Conservation (phyloP, 2,797 vertebrate species). For the Enteromius mattozi region DNA sequence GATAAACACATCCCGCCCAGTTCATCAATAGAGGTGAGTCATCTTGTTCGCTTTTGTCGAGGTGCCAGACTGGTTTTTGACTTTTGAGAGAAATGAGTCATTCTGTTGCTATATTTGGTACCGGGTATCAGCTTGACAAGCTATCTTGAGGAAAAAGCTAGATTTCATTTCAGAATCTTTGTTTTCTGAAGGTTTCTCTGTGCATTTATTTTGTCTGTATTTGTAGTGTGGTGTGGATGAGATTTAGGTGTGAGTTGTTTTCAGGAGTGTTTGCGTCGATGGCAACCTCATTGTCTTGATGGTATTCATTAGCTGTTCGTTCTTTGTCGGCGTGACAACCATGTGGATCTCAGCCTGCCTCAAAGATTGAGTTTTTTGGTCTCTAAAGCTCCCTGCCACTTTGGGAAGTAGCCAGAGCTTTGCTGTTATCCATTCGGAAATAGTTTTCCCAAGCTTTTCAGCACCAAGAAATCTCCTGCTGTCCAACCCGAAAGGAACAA, state of each 20-base stretch:
- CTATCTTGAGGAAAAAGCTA: not conserved
- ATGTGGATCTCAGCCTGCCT: slow-evolving; percentile 1
- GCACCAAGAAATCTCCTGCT: not conserved
- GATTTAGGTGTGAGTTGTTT: slow-evolving; percentile 12
- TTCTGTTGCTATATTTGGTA: slow-evolving; percentile 34
- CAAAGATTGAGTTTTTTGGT: slow-evolving; percentile 18
- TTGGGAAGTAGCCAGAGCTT: slow-evolving; percentile 22
- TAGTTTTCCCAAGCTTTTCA: slow-evolving; percentile 28
- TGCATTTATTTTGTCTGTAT: not conserved
- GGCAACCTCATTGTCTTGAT: slow-evolving; percentile 39
- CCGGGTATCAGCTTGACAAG: not conserved
- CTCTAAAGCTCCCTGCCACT: slow-evolving; percentile 2
- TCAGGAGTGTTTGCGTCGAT: not conserved
- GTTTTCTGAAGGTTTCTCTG: not conserved
- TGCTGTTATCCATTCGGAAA: slow-evolving; percentile 33
- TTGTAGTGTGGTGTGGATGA: not conserved
- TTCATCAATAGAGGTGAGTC: slow-evolving; percentile 62
- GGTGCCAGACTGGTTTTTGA: slow-evolving; percentile 17
- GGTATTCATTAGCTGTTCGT: slow-evolving; percentile 36
- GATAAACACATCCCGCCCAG: slow-evolving; percentile 51
- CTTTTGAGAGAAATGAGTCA: slow-evolving; percentile 25
- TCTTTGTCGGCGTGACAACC: slow-evolving; percentile 10
- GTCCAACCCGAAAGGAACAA: not conserved
- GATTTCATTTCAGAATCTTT: not conserved
- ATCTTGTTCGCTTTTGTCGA: slow-evolving; percentile 22